Evolutionary conservation across 2,888 invertebrate genomes (phyloP).

Genomic region (Chironomus tentans): DNA sequence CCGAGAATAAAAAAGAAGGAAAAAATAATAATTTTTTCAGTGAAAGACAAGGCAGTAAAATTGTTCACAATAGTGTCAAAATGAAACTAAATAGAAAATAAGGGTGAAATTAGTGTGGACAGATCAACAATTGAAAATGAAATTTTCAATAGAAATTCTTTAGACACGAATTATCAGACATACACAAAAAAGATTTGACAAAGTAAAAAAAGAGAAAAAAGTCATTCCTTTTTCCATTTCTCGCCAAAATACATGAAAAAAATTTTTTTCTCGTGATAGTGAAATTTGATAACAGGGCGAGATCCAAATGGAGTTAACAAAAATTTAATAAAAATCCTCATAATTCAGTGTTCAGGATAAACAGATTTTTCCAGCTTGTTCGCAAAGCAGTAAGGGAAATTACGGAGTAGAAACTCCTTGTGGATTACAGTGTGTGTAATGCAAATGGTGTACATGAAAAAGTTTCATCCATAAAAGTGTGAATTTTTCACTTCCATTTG

Average conservation of each 20-base stretch:
- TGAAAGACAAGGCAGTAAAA: background rate
- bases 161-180: too few species aligned
- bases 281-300: background rate
- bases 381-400: too few species aligned
- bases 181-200: too few species aligned
- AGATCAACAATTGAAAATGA: slow-evolving; percentile 1
- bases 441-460: too few species aligned
- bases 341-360: too few species aligned
- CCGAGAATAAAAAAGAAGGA: background rate
- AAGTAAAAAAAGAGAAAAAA: background rate
- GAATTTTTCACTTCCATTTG: too few species aligned
- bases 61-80: background rate
- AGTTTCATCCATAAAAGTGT: too few species aligned
- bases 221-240: background rate
- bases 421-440: background rate
- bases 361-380: too few species aligned
- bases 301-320: too few species aligned
- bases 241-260: background rate
- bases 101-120: background rate
- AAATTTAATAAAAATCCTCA: too few species aligned
- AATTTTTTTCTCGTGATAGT: background rate
- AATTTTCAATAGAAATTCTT: background rate
- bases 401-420: background rate
- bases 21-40: background rate
- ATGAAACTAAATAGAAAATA: background rate